Conservation (phyloP, 2,888 invertebrate species). For the Zygogramma bicolorata region DNA sequence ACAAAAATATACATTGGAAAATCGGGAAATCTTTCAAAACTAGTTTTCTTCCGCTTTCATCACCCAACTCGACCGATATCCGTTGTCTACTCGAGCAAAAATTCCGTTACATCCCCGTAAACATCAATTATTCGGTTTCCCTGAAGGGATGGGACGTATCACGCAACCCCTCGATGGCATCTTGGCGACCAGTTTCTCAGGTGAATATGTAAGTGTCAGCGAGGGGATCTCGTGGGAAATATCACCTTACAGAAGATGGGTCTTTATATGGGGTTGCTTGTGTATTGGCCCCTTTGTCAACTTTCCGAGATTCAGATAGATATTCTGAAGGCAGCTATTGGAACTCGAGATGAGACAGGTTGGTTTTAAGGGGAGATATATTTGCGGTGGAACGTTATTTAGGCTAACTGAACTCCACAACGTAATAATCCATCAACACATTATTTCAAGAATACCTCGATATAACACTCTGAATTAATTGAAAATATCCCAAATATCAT, state of each 20-base stretch:
- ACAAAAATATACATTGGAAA: too few relatives aligned
- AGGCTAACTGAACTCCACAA: neutral
- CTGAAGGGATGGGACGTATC: neutral
- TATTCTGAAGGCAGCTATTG: neutral
- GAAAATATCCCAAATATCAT: too few relatives aligned
- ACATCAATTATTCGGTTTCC: neutral
- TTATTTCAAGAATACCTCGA: too few relatives aligned
- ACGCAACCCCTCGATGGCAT: neutral
- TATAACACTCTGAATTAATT: too few relatives aligned
- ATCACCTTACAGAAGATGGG: neutral
- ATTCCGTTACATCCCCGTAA: neutral
- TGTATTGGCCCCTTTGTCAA: neutral
- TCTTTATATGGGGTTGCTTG: neutral
- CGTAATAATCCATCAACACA: neutral
- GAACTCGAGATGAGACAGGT: neutral
- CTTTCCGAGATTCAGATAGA: neutral
- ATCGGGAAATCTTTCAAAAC: too few relatives aligned
- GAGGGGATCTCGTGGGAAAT: neutral
- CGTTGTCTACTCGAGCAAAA: neutral
- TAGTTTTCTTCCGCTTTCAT: too few relatives aligned
- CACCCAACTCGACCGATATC: too few relatives aligned
- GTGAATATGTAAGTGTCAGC: neutral
- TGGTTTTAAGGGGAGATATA: neutral
- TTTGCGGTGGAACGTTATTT: neutral
- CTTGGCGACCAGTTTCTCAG: constrained; percentile 4